Conservation (phyloP, 2,113 vertebrate genomes). For the Hypomesus transpacificus region DNA sequence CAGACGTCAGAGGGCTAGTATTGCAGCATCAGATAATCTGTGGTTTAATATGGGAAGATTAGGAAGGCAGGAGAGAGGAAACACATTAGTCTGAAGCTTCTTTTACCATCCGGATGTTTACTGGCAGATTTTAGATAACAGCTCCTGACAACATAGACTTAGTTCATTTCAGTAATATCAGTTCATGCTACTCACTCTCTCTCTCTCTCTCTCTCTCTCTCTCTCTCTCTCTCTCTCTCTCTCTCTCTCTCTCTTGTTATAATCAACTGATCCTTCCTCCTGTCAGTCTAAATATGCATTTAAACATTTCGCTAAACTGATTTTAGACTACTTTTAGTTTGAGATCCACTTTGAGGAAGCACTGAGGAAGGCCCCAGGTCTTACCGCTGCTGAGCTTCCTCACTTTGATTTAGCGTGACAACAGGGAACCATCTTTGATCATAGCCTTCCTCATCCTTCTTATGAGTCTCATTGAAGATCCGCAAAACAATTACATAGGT, state of each 20-base stretch:
- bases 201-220: neutral
- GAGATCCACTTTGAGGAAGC: no score
- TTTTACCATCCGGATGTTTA: neutral
- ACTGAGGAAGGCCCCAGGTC: no score
- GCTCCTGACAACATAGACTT: neutral
- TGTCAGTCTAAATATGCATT: neutral
- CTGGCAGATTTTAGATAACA: neutral
- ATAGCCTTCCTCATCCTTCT: no score
- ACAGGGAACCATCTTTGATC: no score
- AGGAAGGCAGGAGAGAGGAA: conserved; percentile 30
- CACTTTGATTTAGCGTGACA: no score
- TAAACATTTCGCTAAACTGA: no score
- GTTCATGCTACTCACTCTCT: neutral
- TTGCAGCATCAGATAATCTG: conserved; percentile 32
- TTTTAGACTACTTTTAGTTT: no score
- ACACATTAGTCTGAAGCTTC: conserved; percentile 28
- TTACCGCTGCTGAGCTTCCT: no score
- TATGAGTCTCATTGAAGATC: no score
- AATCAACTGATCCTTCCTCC: no score
- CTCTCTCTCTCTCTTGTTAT: neutral
- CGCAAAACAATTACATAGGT: no score
- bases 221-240: neutral
- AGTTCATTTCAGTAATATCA: neutral
- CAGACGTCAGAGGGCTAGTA: neutral
- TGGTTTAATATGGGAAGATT: conserved; percentile 46